Conservation (phyloP, 2,113 vertebrate genomes). For the Petroica traversi region DNA sequence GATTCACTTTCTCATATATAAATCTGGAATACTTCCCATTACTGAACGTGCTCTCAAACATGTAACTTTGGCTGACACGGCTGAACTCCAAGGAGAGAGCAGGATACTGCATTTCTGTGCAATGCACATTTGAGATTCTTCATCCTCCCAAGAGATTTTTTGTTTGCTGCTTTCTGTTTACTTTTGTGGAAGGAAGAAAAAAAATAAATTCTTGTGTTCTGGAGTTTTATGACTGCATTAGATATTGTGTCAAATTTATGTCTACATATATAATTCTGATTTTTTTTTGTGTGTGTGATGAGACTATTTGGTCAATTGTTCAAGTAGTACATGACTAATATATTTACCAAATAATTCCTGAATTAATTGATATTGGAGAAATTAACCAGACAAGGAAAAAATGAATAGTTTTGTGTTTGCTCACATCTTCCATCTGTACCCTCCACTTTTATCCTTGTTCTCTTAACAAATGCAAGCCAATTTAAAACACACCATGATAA, state of each 20-base stretch:
- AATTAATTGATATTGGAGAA: not conserved
- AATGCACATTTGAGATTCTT: not conserved
- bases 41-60: not conserved
- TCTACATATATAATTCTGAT: not conserved
- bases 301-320: not conserved
- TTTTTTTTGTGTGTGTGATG: not conserved
- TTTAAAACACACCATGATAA: not conserved
- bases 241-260: not conserved
- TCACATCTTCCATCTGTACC: not conserved
- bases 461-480: not conserved
- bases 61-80: not conserved
- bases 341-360: not conserved
- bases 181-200: not conserved
- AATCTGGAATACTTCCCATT: constrained; percentile 29
- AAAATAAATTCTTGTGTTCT: not conserved
- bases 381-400: not conserved
- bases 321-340: not conserved
- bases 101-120: not conserved
- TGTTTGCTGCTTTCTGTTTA: not conserved
- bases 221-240: not conserved
- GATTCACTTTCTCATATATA: constrained; percentile 5
- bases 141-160: not conserved
- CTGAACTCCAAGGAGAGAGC: not conserved
- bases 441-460: not conserved
- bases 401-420: fast-evolving